phyloP scores from a whole-genome alignment of 2,888 invertebrate species.

The Scaptomyza parva region DNA sequence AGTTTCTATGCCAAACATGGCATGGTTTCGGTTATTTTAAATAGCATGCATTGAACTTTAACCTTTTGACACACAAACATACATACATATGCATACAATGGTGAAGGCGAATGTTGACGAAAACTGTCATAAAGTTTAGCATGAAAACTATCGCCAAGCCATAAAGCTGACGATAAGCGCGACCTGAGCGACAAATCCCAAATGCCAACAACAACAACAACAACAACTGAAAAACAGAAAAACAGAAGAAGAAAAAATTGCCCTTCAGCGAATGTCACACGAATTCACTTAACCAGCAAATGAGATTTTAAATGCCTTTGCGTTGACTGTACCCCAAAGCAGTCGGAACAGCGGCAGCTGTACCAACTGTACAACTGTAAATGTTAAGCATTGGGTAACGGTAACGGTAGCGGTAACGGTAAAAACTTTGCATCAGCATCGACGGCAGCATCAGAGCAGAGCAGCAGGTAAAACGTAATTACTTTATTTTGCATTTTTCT shows the following conservation, averaged over 20 bases:
- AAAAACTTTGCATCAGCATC: background rate
- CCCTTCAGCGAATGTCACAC: conserved; percentile 51
- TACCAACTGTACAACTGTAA: too few species aligned
- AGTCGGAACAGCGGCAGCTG: conserved; percentile 5
- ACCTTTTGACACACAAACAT: conserved; percentile 47
- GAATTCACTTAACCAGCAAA: conserved; percentile 25
- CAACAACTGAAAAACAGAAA: too few species aligned
- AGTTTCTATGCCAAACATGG: background rate
- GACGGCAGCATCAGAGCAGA: background rate
- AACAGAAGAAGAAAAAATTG: conserved; percentile 12
- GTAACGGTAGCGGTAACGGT: background rate
- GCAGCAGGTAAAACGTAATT: conserved; percentile 51
- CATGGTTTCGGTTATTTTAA: conserved; percentile 1
- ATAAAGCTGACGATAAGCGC: conserved; percentile 46
- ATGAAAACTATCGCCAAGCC: conserved; percentile 53
- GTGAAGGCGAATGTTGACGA: conserved; percentile 20
- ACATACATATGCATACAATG: conserved; percentile 24
- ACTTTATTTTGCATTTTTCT: conserved; percentile 59
- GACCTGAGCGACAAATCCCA: conserved; percentile 11
- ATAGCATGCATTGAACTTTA: conserved; percentile 49
- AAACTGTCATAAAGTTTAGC: conserved; percentile 47
- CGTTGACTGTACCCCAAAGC: conserved; percentile 22
- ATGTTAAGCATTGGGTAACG: conserved; percentile 21
- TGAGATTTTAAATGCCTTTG: conserved; percentile 48
- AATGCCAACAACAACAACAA: background rate